Percentiles rank a stretch among this genome's conserved stretches.
These are phyloP conservation scores for Halocynthia roretzi DNA, from an alignment of 23 tunicate genomes.

Conservation along the genomic window DNA sequence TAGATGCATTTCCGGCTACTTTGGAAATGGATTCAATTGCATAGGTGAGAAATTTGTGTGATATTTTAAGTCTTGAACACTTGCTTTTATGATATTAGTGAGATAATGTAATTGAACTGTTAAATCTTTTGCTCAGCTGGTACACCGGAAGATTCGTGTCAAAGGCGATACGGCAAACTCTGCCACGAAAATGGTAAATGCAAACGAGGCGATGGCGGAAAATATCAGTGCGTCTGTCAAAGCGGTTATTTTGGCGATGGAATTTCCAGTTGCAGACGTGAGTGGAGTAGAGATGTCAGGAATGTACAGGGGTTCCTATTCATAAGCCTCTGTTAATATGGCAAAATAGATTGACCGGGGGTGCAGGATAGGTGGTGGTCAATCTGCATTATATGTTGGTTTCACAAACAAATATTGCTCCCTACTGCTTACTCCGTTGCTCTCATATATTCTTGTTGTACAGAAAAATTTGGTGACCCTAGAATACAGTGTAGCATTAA, in stretches of 20 bases:
- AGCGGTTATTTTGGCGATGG: constrained; percentile 13
- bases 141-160: background rate
- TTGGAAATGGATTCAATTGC: constrained; percentile 20
- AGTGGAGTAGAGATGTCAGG: no score
- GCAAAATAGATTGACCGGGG: no score
- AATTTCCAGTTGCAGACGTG: background rate
- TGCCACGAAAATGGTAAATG: constrained; percentile 10
- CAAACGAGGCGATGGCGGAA: background rate
- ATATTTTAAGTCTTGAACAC: background rate
- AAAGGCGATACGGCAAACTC: background rate
- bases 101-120: constrained; percentile 14
- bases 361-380: no score
- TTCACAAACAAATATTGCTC: no score
- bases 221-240: constrained; percentile 4
- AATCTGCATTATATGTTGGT: no score
- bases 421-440: no score
- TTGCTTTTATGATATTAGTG: background rate
- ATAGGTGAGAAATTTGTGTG: background rate
- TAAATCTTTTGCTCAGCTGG: background rate
- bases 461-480: background rate
- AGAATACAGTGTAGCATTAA: background rate
- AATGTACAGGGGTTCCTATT: no score
- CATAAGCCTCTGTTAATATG: no score
- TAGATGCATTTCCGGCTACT: background rate
- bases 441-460: no score